phyloP scores from a whole-genome alignment of 35 echinoderm and acorn worm genomes.

The Amphiura filiformis region DNA sequence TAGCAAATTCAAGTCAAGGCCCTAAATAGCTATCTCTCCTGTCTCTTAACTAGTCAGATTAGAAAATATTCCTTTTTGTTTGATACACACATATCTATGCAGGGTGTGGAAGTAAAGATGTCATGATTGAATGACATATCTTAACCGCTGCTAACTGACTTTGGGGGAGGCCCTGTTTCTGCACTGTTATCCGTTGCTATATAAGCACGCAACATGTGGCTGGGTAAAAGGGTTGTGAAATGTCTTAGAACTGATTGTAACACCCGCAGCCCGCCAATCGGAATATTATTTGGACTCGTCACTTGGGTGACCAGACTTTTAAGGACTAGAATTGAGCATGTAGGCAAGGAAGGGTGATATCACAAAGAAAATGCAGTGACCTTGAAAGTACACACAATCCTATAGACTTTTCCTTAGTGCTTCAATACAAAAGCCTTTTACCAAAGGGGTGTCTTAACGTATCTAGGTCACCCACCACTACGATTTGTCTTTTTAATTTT shows the following conservation, averaged over 20 bases:
- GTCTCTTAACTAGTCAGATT: neutral
- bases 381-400: slow-evolving; percentile 31
- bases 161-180: neutral
- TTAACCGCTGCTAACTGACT: neutral
- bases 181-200: neutral
- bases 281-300: neutral
- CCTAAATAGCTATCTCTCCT: neutral
- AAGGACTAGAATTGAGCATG: slow-evolving; percentile 56
- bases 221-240: neutral
- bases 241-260: slow-evolving; percentile 1
- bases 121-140: neutral
- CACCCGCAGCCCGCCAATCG: slow-evolving; percentile 1
- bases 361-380: slow-evolving; percentile 36
- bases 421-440: slow-evolving; percentile 28
- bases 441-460: neutral
- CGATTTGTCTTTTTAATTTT: neutral
- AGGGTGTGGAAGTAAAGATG: neutral
- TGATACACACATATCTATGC: neutral
- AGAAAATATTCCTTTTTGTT: neutral
- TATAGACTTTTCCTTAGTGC: neutral
- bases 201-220: neutral
- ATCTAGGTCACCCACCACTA: slow-evolving; percentile 1
- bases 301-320: slow-evolving; percentile 40
- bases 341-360: slow-evolving; percentile 38
- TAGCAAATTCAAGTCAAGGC: neutral